Base-by-base conservation (phyloP, 2,797 vertebrate genomes). In the Coendou prehensilis region DNA sequence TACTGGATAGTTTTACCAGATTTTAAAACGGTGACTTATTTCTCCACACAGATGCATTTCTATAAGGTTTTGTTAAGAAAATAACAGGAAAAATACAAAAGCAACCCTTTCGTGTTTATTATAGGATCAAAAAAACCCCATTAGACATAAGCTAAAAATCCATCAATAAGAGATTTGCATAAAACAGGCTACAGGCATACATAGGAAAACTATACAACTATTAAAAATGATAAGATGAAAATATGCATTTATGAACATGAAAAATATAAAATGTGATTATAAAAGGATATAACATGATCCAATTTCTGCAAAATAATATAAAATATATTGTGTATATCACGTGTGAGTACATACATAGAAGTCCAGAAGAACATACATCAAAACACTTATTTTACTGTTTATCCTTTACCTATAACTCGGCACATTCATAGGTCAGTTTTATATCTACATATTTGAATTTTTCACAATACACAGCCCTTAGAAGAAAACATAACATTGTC, bases 311-410 rank as follows among this genome's bases (percentile, higher is more conserved):
- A 96, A 81, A 45, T 76, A 76, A 57, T 33, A 41, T 2, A 54
- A 67, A 64, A 61, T 23, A 56, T 10, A 83, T 17, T 85, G 33
- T 37, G 47, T 11, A 67, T 33, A 26, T 56, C n/a, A 76, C 30
- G 13, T n/a, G 50, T 80, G 20, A 89, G 33, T 71, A 57, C 1
- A 87, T 45, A 47, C 1, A 91, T 3, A 85, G 30, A 89, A 57
- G 59, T 84, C 22, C 69, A 59, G 26, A 73, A 71, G 33, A 82
- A 78, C 18, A 89, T 11, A 76, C 9, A 94, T 63, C 13, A 73
- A 73, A 94, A 80, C 41, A 6, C 14, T 84, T 59, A 47, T n/a
- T 94, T 91, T 81, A n/a, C 59, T 94, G 20, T 59, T 87, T 79
- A 89, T 81, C n/a, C 15, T 76, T 82, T 54, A 89, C 1, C 22